These are phyloP conservation scores for Seira ritae DNA, from an alignment of 2,888 invertebrate species.

Conservation along the genomic window DNA sequence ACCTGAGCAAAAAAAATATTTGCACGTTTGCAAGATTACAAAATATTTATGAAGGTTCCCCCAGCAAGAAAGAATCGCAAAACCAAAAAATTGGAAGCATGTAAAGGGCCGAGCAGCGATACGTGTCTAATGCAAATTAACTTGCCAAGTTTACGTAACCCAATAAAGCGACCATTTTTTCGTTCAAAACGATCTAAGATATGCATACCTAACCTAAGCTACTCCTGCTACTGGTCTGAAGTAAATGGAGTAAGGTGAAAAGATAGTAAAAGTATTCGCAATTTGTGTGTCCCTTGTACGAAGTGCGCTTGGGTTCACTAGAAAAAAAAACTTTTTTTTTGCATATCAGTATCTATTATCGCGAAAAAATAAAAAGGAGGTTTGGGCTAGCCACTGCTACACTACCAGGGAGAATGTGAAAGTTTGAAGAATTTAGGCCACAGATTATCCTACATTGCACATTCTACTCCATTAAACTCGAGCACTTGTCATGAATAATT, in stretches of 20 bases:
- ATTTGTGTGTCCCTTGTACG: no score
- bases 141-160: neutral
- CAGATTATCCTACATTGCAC: conserved; percentile 58
- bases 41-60: no score
- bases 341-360: conserved; percentile 1
- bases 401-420: no score
- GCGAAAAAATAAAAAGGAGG: neutral
- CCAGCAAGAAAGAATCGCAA: no score
- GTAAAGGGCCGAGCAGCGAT: neutral
- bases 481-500: conserved; percentile 61
- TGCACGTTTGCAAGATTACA: neutral
- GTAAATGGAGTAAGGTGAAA: conserved; percentile 7
- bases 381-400: no score
- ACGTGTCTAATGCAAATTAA: neutral
- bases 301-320: neutral
- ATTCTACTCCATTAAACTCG: conserved; percentile 53
- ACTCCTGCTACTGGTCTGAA: neutral
- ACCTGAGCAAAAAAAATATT: conserved; percentile 4
- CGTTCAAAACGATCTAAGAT: neutral
- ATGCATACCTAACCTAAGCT: neutral
- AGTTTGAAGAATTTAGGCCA: conserved; percentile 60
- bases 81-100: no score
- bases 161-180: neutral
- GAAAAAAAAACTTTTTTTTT: neutral
- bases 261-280: conserved; percentile 1